phyloP scores from a whole-genome alignment of 2,888 invertebrate genomes.

The Tortrix viridana region DNA sequence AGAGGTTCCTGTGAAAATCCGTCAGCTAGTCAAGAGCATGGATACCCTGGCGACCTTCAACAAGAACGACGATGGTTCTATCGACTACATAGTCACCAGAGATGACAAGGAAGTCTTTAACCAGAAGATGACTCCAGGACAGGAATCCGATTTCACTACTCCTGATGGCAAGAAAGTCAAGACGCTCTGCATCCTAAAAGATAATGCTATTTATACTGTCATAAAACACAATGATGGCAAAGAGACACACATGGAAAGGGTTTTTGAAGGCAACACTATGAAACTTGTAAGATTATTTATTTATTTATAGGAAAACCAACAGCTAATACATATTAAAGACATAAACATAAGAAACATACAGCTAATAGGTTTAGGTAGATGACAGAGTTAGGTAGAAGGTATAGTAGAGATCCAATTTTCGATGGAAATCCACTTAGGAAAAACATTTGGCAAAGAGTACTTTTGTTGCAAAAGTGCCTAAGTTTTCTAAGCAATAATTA shows the following conservation, averaged over 20 bases:
- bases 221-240: slow-evolving; percentile 12
- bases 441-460: no score
- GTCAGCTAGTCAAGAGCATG: slow-evolving; percentile 3
- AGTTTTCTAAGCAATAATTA: no score
- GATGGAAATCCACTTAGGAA: no score
- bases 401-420: no score
- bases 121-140: slow-evolving; percentile 8
- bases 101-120: slow-evolving; percentile 4
- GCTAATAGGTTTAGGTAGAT: no score
- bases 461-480: no score
- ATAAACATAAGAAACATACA: no score
- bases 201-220: background rate
- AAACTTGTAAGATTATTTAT: slow-evolving; percentile 25
- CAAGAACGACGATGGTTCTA: slow-evolving; percentile 26
- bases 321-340: no score
- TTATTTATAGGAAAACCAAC: no score
- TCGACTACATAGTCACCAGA: slow-evolving; percentile 5
- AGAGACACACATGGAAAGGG: slow-evolving; percentile 15
- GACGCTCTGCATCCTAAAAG: background rate
- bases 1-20: slow-evolving; percentile 16
- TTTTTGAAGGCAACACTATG: slow-evolving; percentile 22
- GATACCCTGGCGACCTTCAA: background rate
- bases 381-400: no score
- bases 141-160: slow-evolving; percentile 11
- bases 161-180: slow-evolving; percentile 15